Evolutionary conservation across 1,140 invertebrate genomes (phyloP), one percentile per base, ranked within the genome.

Genomic region (Stenopsyche tienmushanensis): DNA sequence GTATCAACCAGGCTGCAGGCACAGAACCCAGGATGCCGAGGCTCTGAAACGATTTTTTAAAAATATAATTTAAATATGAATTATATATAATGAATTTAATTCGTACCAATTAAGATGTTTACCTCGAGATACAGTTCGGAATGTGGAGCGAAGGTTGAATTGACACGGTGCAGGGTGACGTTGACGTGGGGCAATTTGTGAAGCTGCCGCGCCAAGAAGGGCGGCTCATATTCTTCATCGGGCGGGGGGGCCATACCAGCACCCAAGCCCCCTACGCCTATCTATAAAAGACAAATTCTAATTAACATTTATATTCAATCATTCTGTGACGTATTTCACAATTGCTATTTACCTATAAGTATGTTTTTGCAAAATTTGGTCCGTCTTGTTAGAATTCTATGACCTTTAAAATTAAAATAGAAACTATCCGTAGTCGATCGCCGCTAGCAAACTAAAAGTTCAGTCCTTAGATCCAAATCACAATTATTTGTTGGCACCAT

Each of bases 111-210:
- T 2, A 23, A 42, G 39, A n/a, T 41, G 20, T 3, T 80, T 73
- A 94, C 93, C 89, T 97, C 93, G 71, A 93, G 83, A 80, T 97
- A 97, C 70, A 93, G 86, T 70, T 90, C 88, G 73, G 90, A 93
- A 70, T 89, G 85, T 26, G 92, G 93, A 76, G 92, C 88, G 79
- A 97, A 97, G 58, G 91, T 94, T 73, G 88, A 90, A 80, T 96
- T 96, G 76, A 94, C 92, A 66, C 85, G 84, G 76, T 93, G 88
- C 72, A 95, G 87, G 68, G 90, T 90, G 72, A 95, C 92, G 82
- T 93, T 93, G 74, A 92, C 83, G 77, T 93, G 91, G 42, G 91
- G 91, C 80, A 96, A 83, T 71, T 85, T 83, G 79, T 96, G 93
- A 75, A 96, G 88, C 78, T 92, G 86, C 76, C 86, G 86, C 71